Percentiles rank a stretch among this genome's conserved stretches.
phyloP scores from a whole-genome alignment of 2,797 vertebrate genomes.

The Fistularia commersonii region DNA sequence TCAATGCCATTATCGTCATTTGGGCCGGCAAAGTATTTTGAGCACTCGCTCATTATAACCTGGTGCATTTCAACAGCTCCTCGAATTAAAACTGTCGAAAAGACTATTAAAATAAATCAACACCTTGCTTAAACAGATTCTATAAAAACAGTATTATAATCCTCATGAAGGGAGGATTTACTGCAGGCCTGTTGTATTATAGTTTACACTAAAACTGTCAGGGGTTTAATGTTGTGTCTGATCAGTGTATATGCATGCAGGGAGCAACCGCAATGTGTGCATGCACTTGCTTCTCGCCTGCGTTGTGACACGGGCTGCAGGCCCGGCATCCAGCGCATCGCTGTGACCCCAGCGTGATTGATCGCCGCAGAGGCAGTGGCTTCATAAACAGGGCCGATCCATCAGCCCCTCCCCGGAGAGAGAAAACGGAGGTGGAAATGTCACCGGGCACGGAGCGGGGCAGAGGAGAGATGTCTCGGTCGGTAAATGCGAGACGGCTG shows the following conservation, averaged over 20 bases:
- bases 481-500: background rate
- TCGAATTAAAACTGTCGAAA: background rate
- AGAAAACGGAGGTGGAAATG: slow-evolving; percentile 62
- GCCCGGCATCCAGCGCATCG: slow-evolving; percentile 39
- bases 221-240: background rate
- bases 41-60: too few relatives aligned
- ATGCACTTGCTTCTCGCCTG: too few relatives aligned
- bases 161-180: slow-evolving; percentile 6
- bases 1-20: too few relatives aligned
- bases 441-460: slow-evolving; percentile 49
- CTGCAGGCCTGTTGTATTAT: slow-evolving; percentile 1
- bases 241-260: background rate
- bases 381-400: slow-evolving; percentile 78
- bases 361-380: slow-evolving; percentile 75
- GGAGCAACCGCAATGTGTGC: too few relatives aligned
- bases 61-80: too few relatives aligned
- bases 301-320: too few relatives aligned
- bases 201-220: background rate
- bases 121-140: slow-evolving; percentile 11
- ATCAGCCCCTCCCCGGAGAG: slow-evolving; percentile 73
- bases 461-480: slow-evolving; percentile 42
- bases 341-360: slow-evolving; percentile 69
- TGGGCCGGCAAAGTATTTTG: too few relatives aligned
- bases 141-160: slow-evolving; percentile 9
- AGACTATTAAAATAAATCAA: slow-evolving; percentile 4